phyloP scores from a whole-genome alignment of 2,113 vertebrate genomes.

The Cyphomyrus discorhynchus region DNA sequence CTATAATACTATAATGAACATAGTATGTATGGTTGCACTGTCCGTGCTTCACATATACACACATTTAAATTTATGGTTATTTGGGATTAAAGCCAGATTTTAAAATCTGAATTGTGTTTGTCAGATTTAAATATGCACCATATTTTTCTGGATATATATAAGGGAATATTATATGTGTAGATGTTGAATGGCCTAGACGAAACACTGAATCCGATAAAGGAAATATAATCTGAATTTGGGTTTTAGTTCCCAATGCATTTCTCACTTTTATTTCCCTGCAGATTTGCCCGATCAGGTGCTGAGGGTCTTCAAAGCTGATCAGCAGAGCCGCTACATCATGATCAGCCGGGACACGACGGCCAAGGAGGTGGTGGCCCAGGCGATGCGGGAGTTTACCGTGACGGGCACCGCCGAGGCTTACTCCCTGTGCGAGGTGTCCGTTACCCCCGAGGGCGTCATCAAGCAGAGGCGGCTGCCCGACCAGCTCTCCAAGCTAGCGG shows the following conservation, averaged over 20 bases:
- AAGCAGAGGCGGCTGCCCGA: constrained; percentile 91
- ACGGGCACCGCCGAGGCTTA: constrained; percentile 83
- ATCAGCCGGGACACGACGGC: constrained; percentile 96
- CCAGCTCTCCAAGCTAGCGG: constrained; percentile 93
- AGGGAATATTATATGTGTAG: neutral
- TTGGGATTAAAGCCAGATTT: neutral
- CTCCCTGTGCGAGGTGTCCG: constrained; percentile 90
- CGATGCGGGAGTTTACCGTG: constrained; percentile 90
- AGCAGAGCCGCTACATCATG: constrained; percentile 98
- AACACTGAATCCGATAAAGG: neutral
- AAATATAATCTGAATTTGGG: neutral
- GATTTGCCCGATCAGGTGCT: constrained; percentile 93
- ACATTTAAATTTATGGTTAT: neutral
- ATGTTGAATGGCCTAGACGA: neutral
- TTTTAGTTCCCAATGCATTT: neutral
- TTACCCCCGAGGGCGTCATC: constrained; percentile 95
- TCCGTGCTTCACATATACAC: neutral
- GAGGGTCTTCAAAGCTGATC: constrained; percentile 93
- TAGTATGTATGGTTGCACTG: neutral
- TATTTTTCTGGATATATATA: neutral
- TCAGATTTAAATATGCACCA: neutral
- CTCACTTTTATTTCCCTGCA: constrained; percentile 35
- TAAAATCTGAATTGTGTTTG: neutral
- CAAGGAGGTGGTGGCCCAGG: constrained; percentile 90
- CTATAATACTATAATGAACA: neutral